Base-by-base conservation (phyloP, 2,888 invertebrate species). In the Nomada lathburiana region DNA sequence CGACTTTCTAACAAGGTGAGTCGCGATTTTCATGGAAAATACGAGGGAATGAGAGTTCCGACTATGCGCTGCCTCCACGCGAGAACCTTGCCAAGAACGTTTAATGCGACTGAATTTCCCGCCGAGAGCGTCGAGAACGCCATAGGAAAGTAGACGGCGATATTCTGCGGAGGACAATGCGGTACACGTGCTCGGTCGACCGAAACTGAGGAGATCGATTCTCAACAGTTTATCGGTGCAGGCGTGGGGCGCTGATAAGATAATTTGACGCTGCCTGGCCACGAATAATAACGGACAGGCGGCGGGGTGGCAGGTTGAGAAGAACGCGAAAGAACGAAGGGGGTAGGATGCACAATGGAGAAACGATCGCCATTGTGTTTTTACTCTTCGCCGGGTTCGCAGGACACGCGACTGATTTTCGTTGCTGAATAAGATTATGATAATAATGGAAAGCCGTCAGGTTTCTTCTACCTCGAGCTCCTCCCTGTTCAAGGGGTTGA, bases 351-450 rank as follows among this genome's bases (percentile, higher is more conserved):
- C 73, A 91, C 90, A 91, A 91, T 89, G 82, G 88, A 82, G 76
- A 85, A 88, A 81, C 87, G 87, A 83, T 85, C 86, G 80, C 86
- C 88, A 91, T 91, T 91, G 90, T 91, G 87, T 83, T 86, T 82
- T 73, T 63, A 78, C 82, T 75, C 75, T 55, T 18, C 76, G 69
- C 62, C 80, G 76, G 76, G 82, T 87, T 87, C 86, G 75, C 78
- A 86, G 84, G 88, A 89, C 89, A 91, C 88, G 89, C 89, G 90
- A 90, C 90, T 92, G 92, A 92, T 92, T 92, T 92, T 91, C 89
- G 86, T 85, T 89, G 88, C 89, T 92, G 92, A 92, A 92, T 92
- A 91, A 92, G 92, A 92, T 92, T 92, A 92, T 92, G 91, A 92
- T 92, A 92, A 92, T 92, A 92, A 92, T 89, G 88, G 36, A 89